These are phyloP conservation scores for Callimorpha dominula DNA, from an alignment of 2,888 invertebrate genomes.

Conservation along the genomic window DNA sequence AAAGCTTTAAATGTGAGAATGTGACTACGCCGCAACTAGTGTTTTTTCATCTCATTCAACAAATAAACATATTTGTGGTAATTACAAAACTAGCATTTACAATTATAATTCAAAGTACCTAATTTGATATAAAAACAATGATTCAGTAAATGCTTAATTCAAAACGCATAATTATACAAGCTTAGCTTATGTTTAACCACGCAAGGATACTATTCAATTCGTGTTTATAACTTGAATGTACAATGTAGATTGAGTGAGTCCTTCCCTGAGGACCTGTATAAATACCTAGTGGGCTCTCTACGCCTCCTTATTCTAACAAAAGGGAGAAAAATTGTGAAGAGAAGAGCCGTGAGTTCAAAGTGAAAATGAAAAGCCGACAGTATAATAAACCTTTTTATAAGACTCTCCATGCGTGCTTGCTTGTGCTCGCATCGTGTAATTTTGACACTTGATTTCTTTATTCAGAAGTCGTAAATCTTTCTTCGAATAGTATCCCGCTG, in stretches of 20 bases:
- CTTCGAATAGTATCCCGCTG: constrained; percentile 47
- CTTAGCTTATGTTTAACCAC: neutral
- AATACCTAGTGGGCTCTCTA: constrained; percentile 63
- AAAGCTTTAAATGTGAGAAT: neutral
- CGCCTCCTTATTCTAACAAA: constrained; percentile 68
- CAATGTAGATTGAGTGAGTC: constrained; percentile 57
- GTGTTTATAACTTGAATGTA: constrained; percentile 48
- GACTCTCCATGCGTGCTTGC: constrained; percentile 55
- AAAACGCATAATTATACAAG: neutral
- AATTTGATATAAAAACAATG: neutral
- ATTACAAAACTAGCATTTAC: neutral
- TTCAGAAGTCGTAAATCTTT: constrained; percentile 69
- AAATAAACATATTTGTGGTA: neutral
- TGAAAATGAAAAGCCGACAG: constrained; percentile 68
- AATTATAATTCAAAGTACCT: neutral
- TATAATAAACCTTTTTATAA: constrained; percentile 70
- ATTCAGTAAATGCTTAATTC: neutral
- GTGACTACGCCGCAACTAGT: neutral
- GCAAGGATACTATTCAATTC: constrained; percentile 35
- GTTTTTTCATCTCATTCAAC: neutral
- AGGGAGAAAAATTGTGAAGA: constrained; percentile 72
- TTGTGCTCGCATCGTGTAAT: constrained; percentile 65
- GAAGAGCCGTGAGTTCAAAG: constrained; percentile 69
- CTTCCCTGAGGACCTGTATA: constrained; percentile 62
- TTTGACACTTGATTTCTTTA: constrained; percentile 81